phyloP scores from a whole-genome alignment of 2,797 vertebrate species.

The Phylloscopus collybita region DNA sequence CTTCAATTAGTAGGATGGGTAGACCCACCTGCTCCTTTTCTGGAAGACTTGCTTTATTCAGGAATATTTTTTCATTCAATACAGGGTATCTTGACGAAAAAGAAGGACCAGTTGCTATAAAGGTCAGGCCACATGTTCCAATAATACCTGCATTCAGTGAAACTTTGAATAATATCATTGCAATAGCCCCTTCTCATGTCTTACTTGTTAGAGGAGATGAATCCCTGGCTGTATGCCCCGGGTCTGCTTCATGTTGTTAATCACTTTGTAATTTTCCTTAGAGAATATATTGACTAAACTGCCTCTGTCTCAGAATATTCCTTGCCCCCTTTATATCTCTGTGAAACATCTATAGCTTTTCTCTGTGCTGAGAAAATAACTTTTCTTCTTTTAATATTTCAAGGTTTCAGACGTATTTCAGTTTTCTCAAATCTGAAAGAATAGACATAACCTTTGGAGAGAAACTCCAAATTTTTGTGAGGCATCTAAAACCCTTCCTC shows the following conservation, averaged over 20 bases:
- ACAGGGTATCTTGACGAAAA: background rate
- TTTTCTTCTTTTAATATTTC: background rate
- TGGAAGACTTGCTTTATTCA: background rate
- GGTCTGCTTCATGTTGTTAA: background rate
- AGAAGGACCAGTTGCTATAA: background rate
- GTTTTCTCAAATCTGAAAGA: slow-evolving; percentile 24
- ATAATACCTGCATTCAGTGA: background rate
- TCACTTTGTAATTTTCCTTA: slow-evolving; percentile 9
- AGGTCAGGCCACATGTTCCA: background rate
- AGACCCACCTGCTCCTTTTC: background rate
- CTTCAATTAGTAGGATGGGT: background rate
- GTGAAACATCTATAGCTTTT: background rate
- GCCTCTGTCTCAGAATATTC: background rate
- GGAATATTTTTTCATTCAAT: background rate
- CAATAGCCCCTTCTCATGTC: background rate
- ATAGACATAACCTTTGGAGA: background rate
- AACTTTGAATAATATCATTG: background rate
- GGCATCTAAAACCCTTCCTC: background rate
- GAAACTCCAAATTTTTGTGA: background rate
- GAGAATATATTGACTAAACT: slow-evolving; percentile 15
- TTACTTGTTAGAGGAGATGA: background rate
- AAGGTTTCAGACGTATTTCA: background rate
- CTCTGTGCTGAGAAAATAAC: background rate
- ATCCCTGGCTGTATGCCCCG: background rate
- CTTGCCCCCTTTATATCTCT: background rate